phyloP scores from a whole-genome alignment of 2,888 invertebrate species.

The Odontocerum albicorne region DNA sequence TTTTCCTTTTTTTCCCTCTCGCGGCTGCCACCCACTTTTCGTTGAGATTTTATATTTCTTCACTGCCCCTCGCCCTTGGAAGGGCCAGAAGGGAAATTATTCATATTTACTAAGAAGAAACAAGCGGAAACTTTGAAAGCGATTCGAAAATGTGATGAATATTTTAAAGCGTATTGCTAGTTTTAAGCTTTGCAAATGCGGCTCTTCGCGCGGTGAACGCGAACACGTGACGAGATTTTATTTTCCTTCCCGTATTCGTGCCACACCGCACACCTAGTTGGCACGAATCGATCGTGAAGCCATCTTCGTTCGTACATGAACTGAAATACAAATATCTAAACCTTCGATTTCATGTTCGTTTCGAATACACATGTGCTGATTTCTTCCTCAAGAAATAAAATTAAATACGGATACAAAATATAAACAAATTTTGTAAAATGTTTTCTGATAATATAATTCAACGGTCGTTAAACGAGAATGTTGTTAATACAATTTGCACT shows the following conservation, averaged over 20 bases:
- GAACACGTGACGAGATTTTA: constrained; percentile 2
- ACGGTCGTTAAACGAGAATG: no score
- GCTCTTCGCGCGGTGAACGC: background rate
- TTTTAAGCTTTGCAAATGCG: constrained; percentile 2
- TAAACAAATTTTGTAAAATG: no score
- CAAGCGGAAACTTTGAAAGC: constrained; percentile 17
- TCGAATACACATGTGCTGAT: no score
- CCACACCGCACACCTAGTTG: constrained; percentile 2
- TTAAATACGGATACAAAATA: no score
- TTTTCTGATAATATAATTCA: no score
- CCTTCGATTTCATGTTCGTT: no score
- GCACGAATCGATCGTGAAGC: no score
- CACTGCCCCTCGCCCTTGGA: no score
- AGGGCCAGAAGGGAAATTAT: constrained; percentile 13
- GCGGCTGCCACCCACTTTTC: background rate
- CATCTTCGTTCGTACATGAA: no score
- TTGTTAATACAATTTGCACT: no score
- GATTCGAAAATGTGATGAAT: constrained; percentile 20
- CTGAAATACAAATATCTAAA: no score
- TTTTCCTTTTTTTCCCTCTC: background rate
- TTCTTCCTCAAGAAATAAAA: no score
- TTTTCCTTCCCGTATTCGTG: background rate
- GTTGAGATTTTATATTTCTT: background rate
- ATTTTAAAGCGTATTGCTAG: constrained; percentile 19
- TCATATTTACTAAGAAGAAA: constrained; percentile 19